Percentiles rank a stretch among this genome's conserved stretches.
Evolutionary conservation across 2,113 vertebrate genomes (phyloP).

Genomic region (Actinemys pallida): DNA sequence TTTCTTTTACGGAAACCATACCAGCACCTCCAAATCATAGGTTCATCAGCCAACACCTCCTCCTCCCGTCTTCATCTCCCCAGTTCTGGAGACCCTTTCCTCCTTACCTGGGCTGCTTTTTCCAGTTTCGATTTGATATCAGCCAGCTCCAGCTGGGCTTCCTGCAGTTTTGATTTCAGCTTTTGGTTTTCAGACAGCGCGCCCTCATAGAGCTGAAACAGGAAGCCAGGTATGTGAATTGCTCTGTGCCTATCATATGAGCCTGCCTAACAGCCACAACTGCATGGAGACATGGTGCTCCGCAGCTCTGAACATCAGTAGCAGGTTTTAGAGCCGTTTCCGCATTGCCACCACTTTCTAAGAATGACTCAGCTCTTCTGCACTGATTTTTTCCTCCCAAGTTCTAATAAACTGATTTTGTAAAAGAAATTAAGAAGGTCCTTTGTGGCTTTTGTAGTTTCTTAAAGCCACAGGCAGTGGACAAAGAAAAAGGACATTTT

Average conservation of each 20-base stretch:
- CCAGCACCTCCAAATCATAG: background rate
- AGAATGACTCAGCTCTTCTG: background rate
- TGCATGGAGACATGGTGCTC: background rate
- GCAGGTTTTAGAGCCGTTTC: background rate
- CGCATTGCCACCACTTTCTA: background rate
- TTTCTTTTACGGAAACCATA: background rate
- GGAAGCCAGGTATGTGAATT: background rate
- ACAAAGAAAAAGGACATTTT: background rate
- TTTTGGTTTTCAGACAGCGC: slow-evolving; percentile 94
- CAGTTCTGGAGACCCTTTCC: rapidly evolving
- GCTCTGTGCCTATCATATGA: background rate
- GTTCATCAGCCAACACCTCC: rapidly evolving
- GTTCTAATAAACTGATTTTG: background rate
- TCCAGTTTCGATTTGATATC: slow-evolving; percentile 92
- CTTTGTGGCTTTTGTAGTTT: background rate
- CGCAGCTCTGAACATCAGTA: background rate
- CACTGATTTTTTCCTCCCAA: too few species aligned
- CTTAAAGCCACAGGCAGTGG: background rate
- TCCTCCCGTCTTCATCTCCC: background rate
- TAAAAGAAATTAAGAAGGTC: background rate
- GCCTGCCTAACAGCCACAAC: rapidly evolving
- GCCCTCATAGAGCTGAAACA: slow-evolving; percentile 89
- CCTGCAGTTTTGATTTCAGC: slow-evolving; percentile 91
- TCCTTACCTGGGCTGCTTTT: slow-evolving; percentile 90
- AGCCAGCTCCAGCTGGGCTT: slow-evolving; percentile 91